Evolutionary conservation across 2,888 invertebrate genomes (phyloP), one percentile per base, ranked within the genome.

Genomic region (Cheilosia variabilis): DNA sequence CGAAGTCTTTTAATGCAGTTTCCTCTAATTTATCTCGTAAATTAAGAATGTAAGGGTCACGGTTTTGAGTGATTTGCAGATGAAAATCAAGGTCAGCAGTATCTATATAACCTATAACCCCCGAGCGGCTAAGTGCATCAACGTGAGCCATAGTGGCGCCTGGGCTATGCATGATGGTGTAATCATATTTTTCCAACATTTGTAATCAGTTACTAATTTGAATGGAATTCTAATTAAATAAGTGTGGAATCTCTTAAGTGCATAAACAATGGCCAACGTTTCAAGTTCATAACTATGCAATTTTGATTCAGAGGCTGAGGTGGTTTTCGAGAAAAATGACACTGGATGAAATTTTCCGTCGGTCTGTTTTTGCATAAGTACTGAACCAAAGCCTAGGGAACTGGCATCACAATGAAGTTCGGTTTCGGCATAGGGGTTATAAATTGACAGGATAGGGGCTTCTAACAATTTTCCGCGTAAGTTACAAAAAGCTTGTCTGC

Each of bases 81-180:
- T 55, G 55, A 17, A 55, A 55, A 17, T 55, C 55, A 7, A 55
- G n/a, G 2, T 55, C 55, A 0, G 15, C 55, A n/a, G 0, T n/a
- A 31, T 34, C n/a, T 4, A 53, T 27, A 53, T 10, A 10, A 53
- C 15, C 53, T 17, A 53, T 15, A 27, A 24, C 55, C n/a, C 6
- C 13, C 31, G 7, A 60, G 7, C 89, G 53, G 66, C 90, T 90
- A n/a, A 90, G 69, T 2, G 90, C 89, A 80, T 90, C 89, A 1
- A 89, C 89, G 87, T 90, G 90, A 27, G 50, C 55, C 90, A 90
- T 90, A 34, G 76, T 66, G n/a, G 37, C 58, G 5, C 68, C 84
- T 22, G 58, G 7, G n/a, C 88, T 34, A 77, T 89, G 88, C 22
- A 87, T 83, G 19, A 88, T 78, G 9, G 9, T 45, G 53, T 87